Evolutionary conservation across 2,113 vertebrate genomes (phyloP).

Genomic region (Lampris megalopsis): DNA sequence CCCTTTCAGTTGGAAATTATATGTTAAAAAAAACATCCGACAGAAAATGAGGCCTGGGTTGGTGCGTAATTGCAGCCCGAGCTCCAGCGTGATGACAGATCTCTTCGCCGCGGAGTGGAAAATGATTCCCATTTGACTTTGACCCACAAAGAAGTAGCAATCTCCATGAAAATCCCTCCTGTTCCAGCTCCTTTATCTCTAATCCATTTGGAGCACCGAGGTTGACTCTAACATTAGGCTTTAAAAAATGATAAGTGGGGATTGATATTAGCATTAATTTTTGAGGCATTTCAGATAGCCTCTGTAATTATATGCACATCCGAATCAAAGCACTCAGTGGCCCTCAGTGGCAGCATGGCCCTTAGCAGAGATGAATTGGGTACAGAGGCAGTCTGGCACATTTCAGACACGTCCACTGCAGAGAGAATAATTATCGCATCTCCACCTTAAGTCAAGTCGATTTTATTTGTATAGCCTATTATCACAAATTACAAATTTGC

Average conservation of each 20-base stretch:
- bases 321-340: conserved; percentile 12
- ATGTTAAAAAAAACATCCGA: conserved; percentile 14
- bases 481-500: no score
- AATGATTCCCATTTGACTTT: conserved; percentile 9
- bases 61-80: conserved; percentile 1
- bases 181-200: conserved; percentile 2
- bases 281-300: conserved; percentile 8
- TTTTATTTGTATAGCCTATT: no score
- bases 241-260: conserved; percentile 26
- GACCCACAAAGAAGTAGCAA: conserved; percentile 1
- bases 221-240: neutral
- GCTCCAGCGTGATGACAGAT: neutral
- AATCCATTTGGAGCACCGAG: neutral
- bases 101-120: neutral
- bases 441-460: neutral
- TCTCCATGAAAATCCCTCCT: neutral
- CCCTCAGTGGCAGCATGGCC: conserved; percentile 11
- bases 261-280: conserved; percentile 10
- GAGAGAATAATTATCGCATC: neutral
- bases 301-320: conserved; percentile 46
- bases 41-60: neutral
- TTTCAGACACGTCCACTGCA: neutral
- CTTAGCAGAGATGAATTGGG: conserved; percentile 41
- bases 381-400: conserved; percentile 5
- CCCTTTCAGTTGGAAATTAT: conserved; percentile 45